Percentiles rank a stretch among this genome's conserved stretches.
Evolutionary conservation across 2,113 vertebrate genomes (phyloP).

Genomic region (Cololabis saira): DNA sequence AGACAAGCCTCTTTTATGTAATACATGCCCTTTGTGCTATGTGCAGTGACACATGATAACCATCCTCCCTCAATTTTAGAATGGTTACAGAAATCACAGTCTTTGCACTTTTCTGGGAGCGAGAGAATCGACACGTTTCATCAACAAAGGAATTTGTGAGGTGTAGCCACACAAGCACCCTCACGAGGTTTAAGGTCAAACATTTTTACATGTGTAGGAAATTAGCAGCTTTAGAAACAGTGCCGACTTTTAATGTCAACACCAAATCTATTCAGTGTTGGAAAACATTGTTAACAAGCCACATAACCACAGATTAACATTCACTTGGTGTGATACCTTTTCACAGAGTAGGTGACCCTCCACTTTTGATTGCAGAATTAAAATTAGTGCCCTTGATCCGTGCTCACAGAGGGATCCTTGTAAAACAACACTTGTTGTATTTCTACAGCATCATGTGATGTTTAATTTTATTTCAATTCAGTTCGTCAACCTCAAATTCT

Average conservation of each 20-base stretch:
- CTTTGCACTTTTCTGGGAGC: conserved; percentile 55
- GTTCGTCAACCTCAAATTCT: no score
- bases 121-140: conserved; percentile 58
- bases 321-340: neutral
- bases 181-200: conserved; percentile 33
- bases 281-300: conserved; percentile 23
- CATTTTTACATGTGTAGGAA: conserved; percentile 46
- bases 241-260: conserved; percentile 21
- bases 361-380: neutral
- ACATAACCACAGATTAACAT: conserved; percentile 19
- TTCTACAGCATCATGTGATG: neutral
- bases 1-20: conserved; percentile 46
- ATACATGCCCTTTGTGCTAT: conserved; percentile 39
- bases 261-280: conserved; percentile 10
- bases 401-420: no score
- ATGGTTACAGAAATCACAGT: conserved; percentile 59
- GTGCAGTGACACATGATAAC: conserved; percentile 47
- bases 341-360: neutral
- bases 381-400: no score
- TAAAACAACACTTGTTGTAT: no score
- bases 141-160: conserved; percentile 64
- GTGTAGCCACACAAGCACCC: conserved; percentile 33
- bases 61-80: conserved; percentile 29
- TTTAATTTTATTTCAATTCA: no score
- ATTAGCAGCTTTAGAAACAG: conserved; percentile 23